Percentiles rank a stretch among this genome's conserved stretches.
These are phyloP conservation scores for Caenorhabditis sp. DNA, from an alignment of 2,888 invertebrate species.

Conservation along the genomic window DNA sequence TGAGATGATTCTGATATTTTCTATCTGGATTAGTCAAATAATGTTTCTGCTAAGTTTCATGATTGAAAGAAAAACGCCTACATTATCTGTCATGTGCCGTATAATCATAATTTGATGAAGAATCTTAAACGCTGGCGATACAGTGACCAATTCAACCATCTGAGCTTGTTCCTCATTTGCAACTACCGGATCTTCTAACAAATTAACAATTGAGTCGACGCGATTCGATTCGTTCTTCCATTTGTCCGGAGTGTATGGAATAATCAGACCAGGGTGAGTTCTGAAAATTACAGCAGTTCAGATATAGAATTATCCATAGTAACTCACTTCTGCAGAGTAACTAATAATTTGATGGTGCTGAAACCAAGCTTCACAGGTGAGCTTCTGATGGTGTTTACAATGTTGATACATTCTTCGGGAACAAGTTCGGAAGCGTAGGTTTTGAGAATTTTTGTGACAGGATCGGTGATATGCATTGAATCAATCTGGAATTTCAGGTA, in stretches of 20 bases:
- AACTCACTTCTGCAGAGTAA: conserved; percentile 10
- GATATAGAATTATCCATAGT: neutral
- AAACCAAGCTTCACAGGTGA: conserved; percentile 4
- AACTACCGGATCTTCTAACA: conserved; percentile 12
- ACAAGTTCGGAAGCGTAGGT: conserved; percentile 10
- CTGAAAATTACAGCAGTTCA: neutral
- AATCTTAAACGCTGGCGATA: neutral
- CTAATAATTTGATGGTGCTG: conserved; percentile 13
- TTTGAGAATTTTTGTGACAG: conserved; percentile 12
- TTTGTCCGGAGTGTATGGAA: conserved; percentile 11
- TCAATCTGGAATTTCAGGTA: neutral
- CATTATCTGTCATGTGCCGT: neutral
- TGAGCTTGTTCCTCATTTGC: neutral
- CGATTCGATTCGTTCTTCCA: conserved; percentile 27
- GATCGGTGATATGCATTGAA: conserved; percentile 11
- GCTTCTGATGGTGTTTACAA: conserved; percentile 12
- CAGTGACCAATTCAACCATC: conserved; percentile 5
- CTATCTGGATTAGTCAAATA: neutral
- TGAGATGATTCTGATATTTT: neutral
- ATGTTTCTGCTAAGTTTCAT: neutral
- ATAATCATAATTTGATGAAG: neutral
- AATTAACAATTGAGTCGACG: conserved; percentile 12
- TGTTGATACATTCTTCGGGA: conserved; percentile 12
- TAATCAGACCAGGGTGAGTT: conserved; percentile 3
- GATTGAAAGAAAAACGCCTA: neutral